phyloP scores from a whole-genome alignment of 1,140 invertebrate genomes.

The Polyergus mexicanus region DNA sequence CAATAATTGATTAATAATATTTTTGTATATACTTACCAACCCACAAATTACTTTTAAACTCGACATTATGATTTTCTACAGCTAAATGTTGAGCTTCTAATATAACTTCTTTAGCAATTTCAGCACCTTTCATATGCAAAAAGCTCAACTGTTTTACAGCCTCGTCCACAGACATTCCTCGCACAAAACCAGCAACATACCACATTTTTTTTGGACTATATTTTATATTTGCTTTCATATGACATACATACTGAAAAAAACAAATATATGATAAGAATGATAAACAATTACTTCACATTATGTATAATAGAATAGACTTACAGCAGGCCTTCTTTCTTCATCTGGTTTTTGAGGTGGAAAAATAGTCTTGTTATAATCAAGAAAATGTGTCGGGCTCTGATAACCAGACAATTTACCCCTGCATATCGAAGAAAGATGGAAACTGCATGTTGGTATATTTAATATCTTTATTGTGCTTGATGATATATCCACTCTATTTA shows the following conservation, averaged over 20 bases:
- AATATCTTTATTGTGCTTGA: not conserved
- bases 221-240: conserved; percentile 94
- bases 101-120: conserved; percentile 92
- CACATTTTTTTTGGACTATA: conserved; percentile 97
- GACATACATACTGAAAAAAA: conserved; percentile 93
- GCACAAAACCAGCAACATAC: conserved; percentile 94
- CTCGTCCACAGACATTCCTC: conserved; percentile 97
- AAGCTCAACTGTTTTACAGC: conserved; percentile 96
- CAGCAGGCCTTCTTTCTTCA: conserved; percentile 94
- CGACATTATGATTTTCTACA: conserved; percentile 96
- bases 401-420: not conserved
- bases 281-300: conserved; percentile 40
- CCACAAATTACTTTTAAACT: conserved; percentile 98
- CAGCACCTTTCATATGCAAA: conserved; percentile 93
- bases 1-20: not conserved
- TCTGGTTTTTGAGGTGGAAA: conserved; percentile 92
- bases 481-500: conserved; percentile 8
- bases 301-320: conserved; percentile 86
- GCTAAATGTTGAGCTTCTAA: conserved; percentile 96
- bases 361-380: conserved; percentile 91
- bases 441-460: conserved; percentile 20
- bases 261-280: conserved; percentile 58
- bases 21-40: conserved; percentile 91
- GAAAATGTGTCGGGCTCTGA: not conserved
- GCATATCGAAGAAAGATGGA: conserved; percentile 26